Base-by-base conservation (phyloP, 2,888 invertebrate species). In the Clivina fossor region DNA sequence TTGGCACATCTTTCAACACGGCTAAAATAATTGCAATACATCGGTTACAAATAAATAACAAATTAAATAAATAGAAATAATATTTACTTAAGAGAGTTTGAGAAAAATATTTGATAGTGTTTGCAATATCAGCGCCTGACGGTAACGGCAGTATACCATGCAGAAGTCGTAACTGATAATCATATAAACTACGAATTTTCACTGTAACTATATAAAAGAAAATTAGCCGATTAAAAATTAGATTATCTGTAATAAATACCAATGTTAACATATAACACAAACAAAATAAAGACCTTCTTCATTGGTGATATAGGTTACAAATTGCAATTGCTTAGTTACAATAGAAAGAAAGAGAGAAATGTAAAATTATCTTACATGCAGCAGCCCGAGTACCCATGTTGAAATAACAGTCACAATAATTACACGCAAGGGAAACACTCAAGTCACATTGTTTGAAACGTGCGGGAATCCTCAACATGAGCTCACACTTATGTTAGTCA, bases 51-150 rank as follows among this genome's bases (percentile, higher is more conserved):
- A n/a, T n/a, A n/a, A n/a, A n/a, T n/a, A n/a, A n/a, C n/a, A n/a
- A n/a, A n/a, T n/a, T n/a, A n/a, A n/a, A 15, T 13, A 30, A 54
- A 40, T 46, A 26, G 22, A 8, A 9, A 28, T 20, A 28, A 5
- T 60, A 81, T 86, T 83, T 80, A 98, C 98, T 92, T 64, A 98
- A 80, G 60, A 99, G 80, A 33, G 95, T 96, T 78, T 96, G 95
- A 40, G 96, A 93, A 78, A 99, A 98, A 77, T 96, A 97, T 74
- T 97, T 95, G 69, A 99, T 84, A 55, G 96, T 97, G 76, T 94
- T 96, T 61, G 95, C 94, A 74, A 99, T 93, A 75, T 99, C 99
- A 60, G 88, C 82, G 61, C 97, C 97, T 58, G 93, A 91, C 32
- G 98, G 98, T 65, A 90, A 82, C 58, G 98, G 95, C 73, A 91